Evolutionary conservation across 2,113 vertebrate species (phyloP), one percentile per base, ranked within the genome.

Genomic region (Phalacrocorax brasilianus): DNA sequence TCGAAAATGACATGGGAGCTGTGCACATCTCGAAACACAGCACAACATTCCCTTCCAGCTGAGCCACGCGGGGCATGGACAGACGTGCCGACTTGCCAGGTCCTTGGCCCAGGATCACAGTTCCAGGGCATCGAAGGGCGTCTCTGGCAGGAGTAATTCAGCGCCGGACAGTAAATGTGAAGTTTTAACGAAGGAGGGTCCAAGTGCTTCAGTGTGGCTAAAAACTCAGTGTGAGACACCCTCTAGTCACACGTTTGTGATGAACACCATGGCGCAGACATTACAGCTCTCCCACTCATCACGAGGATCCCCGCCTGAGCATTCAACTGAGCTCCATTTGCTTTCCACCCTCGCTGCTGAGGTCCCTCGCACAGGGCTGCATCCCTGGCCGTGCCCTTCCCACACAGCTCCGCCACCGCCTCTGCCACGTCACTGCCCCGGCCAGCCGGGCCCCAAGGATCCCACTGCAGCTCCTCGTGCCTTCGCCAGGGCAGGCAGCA

Each of bases 41-140:
- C 32, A 28, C 62, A 30, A 8, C 4, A 0, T 7, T 32, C 55
- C 32, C 9, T 33, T 8, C 55, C 32, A 58, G 49, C 40, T 8
- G 13, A 38, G 58, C 55, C 1, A 1, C 6, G 49, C 2, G 3
- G n/a, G n/a, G 59, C 23, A 19, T 0, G 3, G n/a, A 40, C 5
- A 2, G n/a, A 49, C 5, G 2, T 33, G 59, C 14, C 23, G 4
- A 9, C 42, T 28, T 15, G 11, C 28, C 35, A 23, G 14, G 66
- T 47, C n/a, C 79, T 33, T 3, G 3, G 66, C 53, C 35, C 1
- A 1, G 35, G 47, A 28, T 14, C 45, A 12, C 53, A 52, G 73
- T 63, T 45, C 27, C 35, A 4, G 28, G 55, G 66, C 45, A 42
- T 10, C 2, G 2, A n/a, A 38, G 55, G 3, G 3, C 77, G 7